Conservation (phyloP, 2,888 invertebrate genomes). For the Psylliodes chrysocephalus region DNA sequence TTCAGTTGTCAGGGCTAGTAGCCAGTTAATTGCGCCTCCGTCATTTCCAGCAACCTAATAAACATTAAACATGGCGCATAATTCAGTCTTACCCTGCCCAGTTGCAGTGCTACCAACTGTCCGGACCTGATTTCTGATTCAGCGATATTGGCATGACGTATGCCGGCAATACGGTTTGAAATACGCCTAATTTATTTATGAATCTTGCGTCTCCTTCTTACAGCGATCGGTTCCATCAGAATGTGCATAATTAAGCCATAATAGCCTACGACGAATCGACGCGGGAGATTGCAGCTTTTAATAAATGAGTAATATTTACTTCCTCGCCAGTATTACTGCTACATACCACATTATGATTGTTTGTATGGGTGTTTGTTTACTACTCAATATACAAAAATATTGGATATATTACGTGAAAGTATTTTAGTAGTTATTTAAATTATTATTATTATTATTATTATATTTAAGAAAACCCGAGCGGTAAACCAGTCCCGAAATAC, state of each 20-base stretch:
- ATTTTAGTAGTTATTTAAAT: too few species aligned
- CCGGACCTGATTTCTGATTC: slow-evolving; percentile 55
- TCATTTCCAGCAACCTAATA: slow-evolving; percentile 63
- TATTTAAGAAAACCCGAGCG: too few species aligned
- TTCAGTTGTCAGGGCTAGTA: slow-evolving; percentile 61
- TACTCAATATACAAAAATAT: too few species aligned
- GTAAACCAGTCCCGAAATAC: too few species aligned
- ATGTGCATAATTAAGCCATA: slow-evolving; percentile 51
- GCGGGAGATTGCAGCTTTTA: slow-evolving; percentile 24
- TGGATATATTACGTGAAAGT: too few species aligned
- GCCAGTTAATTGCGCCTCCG: slow-evolving; percentile 62
- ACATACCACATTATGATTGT: too few species aligned
- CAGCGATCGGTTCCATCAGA: slow-evolving; percentile 39
- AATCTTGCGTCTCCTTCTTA: slow-evolving; percentile 50
- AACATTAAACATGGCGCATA: slow-evolving; percentile 64
- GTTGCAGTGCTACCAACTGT: slow-evolving; percentile 51
- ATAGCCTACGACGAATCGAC: slow-evolving; percentile 34
- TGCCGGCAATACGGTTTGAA: slow-evolving; percentile 51
- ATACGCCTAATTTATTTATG: slow-evolving; percentile 55
- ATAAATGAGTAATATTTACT: slow-evolving; percentile 17
- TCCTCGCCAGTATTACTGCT: neutral
- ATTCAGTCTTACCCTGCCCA: slow-evolving; percentile 63
- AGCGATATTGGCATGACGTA: slow-evolving; percentile 53
- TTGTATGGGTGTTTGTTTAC: too few species aligned
- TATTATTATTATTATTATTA: too few species aligned